A percentile compares a stretch with the other conserved stretches of the same genome.
These are phyloP conservation scores for Passer domesticus DNA, from an alignment of 2,113 vertebrate genomes.

Conservation along the genomic window DNA sequence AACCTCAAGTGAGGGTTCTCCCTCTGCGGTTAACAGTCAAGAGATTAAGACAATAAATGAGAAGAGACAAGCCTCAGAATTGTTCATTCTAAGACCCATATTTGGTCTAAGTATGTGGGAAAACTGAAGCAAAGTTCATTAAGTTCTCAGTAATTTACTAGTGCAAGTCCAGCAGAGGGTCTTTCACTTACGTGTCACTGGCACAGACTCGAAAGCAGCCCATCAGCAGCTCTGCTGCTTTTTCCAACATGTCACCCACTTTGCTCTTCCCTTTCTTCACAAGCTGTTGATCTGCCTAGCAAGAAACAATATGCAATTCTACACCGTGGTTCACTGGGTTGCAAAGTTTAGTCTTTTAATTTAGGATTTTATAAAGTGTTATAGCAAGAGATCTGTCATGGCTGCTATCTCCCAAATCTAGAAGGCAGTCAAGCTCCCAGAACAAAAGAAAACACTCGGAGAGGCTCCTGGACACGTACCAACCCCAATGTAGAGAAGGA, in stretches of 20 bases:
- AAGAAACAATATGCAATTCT: not conserved
- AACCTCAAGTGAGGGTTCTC: not conserved
- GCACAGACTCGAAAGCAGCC: constrained; percentile 96
- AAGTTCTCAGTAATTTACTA: not conserved
- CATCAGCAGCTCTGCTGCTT: constrained; percentile 94
- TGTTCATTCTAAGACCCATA: not conserved
- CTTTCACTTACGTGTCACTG: constrained; percentile 90
- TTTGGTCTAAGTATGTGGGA: not conserved
- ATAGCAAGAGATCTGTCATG: not conserved
- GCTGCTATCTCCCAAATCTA: not conserved
- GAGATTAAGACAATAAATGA: not conserved
- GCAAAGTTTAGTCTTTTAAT: not conserved
- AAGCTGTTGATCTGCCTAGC: constrained; percentile 91
- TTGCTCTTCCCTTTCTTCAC: constrained; percentile 91
- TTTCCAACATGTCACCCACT: constrained; percentile 93
- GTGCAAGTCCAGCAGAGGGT: not conserved
- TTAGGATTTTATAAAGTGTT: not conserved
- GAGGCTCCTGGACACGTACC: not conserved
- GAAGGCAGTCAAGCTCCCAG: not conserved
- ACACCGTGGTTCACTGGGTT: not conserved
- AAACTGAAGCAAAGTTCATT: not conserved
- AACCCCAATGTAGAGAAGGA: not conserved
- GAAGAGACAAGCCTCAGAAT: not conserved
- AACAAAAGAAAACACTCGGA: not conserved
- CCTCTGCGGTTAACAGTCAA: not conserved